Conservation (phyloP, 2,797 vertebrate species). For the Monodelphis domestica region DNA sequence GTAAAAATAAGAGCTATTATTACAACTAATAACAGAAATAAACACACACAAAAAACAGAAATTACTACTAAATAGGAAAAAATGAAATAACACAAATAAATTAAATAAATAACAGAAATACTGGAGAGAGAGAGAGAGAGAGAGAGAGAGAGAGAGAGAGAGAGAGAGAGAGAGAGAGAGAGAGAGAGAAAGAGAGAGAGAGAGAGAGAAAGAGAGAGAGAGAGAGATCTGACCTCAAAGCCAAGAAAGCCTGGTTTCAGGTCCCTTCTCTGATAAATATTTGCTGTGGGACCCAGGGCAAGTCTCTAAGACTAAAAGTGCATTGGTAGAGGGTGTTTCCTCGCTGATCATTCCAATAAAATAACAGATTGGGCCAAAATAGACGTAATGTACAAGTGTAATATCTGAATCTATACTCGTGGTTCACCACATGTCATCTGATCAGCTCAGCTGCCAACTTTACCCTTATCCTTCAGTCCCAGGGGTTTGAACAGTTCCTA, state of each 20-base stretch:
- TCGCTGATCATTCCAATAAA: neutral
- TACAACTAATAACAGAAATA: neutral
- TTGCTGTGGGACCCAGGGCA: neutral
- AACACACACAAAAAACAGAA: no score
- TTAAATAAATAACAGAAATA: no score
- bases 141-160: no score
- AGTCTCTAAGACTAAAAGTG: neutral
- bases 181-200: no score
- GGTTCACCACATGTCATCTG: neutral
- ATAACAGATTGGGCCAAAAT: neutral
- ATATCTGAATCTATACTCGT: neutral
- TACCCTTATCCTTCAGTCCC: neutral
- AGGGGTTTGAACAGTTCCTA: neutral
- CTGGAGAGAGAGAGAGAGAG: no score
- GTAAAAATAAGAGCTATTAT: neutral
- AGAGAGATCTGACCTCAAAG: neutral
- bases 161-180: no score
- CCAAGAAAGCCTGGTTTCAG: neutral
- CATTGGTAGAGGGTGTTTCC: neutral
- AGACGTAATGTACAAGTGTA: neutral
- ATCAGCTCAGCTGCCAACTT: neutral
- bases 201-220: no score
- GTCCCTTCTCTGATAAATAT: neutral
- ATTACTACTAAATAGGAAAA: no score
- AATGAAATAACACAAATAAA: no score